Percentiles rank a stretch among this genome's conserved stretches.
phyloP scores from a whole-genome alignment of 2,113 vertebrate species.

The Rhea americana region DNA sequence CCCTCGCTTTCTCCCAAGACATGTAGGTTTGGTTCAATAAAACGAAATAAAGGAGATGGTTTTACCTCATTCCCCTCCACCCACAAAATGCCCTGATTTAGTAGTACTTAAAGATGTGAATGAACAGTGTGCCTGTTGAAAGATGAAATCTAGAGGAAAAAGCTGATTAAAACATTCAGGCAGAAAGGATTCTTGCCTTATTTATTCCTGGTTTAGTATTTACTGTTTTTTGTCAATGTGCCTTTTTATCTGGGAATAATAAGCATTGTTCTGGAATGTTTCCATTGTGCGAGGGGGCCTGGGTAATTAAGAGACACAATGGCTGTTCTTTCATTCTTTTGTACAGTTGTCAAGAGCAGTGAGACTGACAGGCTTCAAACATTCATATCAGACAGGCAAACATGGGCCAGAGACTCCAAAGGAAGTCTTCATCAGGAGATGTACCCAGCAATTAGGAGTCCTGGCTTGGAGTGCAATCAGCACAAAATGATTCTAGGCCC shows the following conservation, averaged over 20 bases:
- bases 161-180: fast-evolving
- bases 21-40: background rate
- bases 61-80: background rate
- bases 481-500: background rate
- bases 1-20: background rate
- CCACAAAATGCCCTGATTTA: background rate
- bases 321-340: background rate
- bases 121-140: fast-evolving
- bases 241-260: background rate
- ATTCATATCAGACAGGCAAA: background rate
- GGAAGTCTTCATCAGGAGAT: background rate
- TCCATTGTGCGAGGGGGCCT: background rate
- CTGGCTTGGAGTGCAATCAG: background rate
- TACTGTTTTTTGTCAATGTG: background rate
- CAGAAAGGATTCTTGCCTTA: background rate
- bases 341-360: background rate
- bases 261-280: background rate
- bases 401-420: fast-evolving
- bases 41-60: background rate
- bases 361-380: background rate
- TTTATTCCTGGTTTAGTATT: background rate
- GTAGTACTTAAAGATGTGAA: fast-evolving
- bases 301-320: background rate
- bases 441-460: fast-evolving
- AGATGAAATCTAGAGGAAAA: background rate